Percentiles rank a stretch among this genome's conserved stretches.
These are phyloP conservation scores for Anadara kagoshimensis DNA, from an alignment of 1,140 invertebrate genomes.

Conservation along the genomic window DNA sequence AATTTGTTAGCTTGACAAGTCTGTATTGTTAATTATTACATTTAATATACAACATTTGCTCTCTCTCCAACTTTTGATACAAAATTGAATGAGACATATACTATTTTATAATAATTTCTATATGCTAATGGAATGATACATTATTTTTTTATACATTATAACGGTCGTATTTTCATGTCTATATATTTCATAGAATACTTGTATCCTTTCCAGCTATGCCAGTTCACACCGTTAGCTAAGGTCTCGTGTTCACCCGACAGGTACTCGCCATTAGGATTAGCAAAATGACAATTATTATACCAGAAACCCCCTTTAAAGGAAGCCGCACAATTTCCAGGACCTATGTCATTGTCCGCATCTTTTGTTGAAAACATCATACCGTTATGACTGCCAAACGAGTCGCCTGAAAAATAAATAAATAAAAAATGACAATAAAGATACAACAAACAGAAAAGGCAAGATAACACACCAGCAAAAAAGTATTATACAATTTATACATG, in stretches of 20 bases:
- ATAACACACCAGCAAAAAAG: too few species aligned
- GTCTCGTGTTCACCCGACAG: constrained; percentile 23
- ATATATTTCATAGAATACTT: constrained; percentile 29
- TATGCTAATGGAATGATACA: too few species aligned
- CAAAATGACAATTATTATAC: constrained; percentile 79
- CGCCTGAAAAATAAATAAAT: constrained; percentile 57
- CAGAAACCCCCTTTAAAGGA: constrained; percentile 77
- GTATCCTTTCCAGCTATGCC: constrained; percentile 25
- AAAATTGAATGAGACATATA: too few species aligned
- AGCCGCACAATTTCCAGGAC: constrained; percentile 80
- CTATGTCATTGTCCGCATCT: constrained; percentile 77
- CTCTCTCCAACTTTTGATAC: too few species aligned
- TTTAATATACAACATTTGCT: too few species aligned
- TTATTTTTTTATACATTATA: too few species aligned
- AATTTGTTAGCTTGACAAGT: too few species aligned
- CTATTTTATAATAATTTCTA: too few species aligned
- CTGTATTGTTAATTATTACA: too few species aligned
- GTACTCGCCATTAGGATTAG: constrained; percentile 79
- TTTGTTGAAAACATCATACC: constrained; percentile 77
- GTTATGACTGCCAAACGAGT: constrained; percentile 78
- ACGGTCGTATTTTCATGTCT: constrained; percentile 18
- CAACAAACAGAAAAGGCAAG: too few species aligned
- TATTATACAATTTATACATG: too few species aligned
- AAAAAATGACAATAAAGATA: too few species aligned
- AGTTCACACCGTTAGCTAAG: constrained; percentile 17